These are phyloP conservation scores for Eumerus sabulonum DNA, from an alignment of 2,888 invertebrate species.

Conservation along the genomic window DNA sequence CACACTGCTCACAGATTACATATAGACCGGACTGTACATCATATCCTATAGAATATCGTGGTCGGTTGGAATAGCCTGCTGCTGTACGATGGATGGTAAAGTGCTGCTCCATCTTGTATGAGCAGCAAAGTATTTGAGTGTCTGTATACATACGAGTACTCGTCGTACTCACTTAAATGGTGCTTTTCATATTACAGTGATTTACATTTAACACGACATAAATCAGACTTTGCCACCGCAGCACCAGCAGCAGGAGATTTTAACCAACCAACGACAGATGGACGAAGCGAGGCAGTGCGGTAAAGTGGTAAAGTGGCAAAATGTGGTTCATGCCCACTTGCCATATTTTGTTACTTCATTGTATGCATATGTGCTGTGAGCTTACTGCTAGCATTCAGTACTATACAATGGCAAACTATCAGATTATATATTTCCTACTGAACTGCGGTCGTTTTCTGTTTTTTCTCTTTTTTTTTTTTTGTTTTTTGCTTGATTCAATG, in stretches of 20 bases:
- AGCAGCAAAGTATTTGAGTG: slow-evolving; percentile 44
- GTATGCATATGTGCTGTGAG: slow-evolving; percentile 37
- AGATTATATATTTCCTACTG: too few relatives aligned
- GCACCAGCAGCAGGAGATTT: slow-evolving; percentile 34
- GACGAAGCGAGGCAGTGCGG: too few relatives aligned
- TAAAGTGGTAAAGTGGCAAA: background rate
- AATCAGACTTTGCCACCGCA: slow-evolving; percentile 73
- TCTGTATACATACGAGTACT: slow-evolving; percentile 40
- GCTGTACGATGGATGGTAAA: slow-evolving; percentile 46
- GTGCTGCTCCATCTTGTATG: slow-evolving; percentile 48
- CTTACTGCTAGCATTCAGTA: slow-evolving; percentile 10
- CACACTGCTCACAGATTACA: slow-evolving; percentile 53
- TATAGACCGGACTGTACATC: slow-evolving; percentile 45
- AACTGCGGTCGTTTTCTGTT: slow-evolving; percentile 1
- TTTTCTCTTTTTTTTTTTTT: background rate
- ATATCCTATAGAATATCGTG: slow-evolving; percentile 29
- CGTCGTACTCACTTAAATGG: slow-evolving; percentile 68
- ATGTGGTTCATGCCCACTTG: slow-evolving; percentile 22
- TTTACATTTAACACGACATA: slow-evolving; percentile 75
- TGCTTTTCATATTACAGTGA: slow-evolving; percentile 72
- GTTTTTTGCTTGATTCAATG: slow-evolving; percentile 18
- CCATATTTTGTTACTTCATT: slow-evolving; percentile 52
- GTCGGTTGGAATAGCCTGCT: too few relatives aligned
- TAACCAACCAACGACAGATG: slow-evolving; percentile 30
- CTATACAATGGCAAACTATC: background rate